These are phyloP conservation scores for Drosophila stalkeri DNA, from an alignment of 2,888 invertebrate species.

Conservation along the genomic window DNA sequence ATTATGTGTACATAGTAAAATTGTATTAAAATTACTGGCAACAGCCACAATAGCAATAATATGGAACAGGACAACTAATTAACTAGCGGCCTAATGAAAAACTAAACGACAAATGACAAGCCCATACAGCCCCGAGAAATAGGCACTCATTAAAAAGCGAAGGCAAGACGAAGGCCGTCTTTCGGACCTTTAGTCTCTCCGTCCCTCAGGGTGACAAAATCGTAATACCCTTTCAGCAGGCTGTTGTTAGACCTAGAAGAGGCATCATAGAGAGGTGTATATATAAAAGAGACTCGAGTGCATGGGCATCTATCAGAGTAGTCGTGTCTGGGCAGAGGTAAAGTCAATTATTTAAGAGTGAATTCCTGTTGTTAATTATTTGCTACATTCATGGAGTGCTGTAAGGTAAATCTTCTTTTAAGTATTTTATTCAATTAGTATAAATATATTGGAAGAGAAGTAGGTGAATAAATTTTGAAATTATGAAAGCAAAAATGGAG, in stretches of 20 bases:
- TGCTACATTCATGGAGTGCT: not conserved
- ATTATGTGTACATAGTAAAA: conserved; percentile 5
- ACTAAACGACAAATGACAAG: conserved; percentile 25
- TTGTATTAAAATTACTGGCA: conserved; percentile 6
- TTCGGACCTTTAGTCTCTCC: not conserved
- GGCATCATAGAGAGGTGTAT: not conserved
- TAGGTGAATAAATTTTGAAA: not conserved
- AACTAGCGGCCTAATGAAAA: conserved; percentile 5
- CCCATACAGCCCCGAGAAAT: not conserved
- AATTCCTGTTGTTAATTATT: not conserved
- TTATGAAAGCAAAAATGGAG: no score
- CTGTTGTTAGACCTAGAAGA: not conserved
- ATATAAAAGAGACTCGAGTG: not conserved
- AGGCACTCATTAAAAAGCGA: not conserved
- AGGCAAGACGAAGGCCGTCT: not conserved
- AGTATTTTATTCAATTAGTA: no score
- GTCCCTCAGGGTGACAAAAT: not conserved
- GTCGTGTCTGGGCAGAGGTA: not conserved
- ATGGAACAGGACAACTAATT: conserved; percentile 8
- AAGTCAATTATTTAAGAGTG: conserved; percentile 4
- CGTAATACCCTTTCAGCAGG: conserved; percentile 5
- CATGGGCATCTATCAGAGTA: not conserved
- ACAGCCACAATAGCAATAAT: conserved; percentile 7
- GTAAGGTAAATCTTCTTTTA: not conserved
- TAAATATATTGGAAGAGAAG: not conserved